phyloP scores from a whole-genome alignment of 2,888 invertebrate species.

The Melolontha melolontha region DNA sequence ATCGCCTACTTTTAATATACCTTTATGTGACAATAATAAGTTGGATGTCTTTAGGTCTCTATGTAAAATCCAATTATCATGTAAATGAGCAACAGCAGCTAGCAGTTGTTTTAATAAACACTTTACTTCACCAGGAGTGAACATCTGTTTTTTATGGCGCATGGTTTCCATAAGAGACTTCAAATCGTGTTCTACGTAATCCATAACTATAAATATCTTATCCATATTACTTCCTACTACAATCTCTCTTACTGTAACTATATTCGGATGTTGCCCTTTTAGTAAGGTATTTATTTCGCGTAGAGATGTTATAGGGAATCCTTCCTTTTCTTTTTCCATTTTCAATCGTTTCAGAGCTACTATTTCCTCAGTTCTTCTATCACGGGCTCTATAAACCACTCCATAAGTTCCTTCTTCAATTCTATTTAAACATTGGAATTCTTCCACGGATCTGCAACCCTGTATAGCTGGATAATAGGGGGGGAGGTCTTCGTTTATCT shows the following conservation, averaged over 20 bases:
- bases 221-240: slow-evolving; percentile 99
- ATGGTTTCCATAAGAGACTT: slow-evolving; percentile 99
- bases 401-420: slow-evolving; percentile 99
- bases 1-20: slow-evolving; percentile 74
- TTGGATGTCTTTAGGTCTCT: slow-evolving; percentile 99
- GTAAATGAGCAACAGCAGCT: slow-evolving; percentile 93
- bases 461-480: slow-evolving; percentile 88
- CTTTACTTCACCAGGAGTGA: slow-evolving; percentile 86
- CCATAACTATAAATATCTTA: slow-evolving; percentile 98
- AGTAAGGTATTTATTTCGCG: slow-evolving; percentile 98
- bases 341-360: slow-evolving; percentile 98
- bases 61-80: slow-evolving; percentile 99
- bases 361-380: slow-evolving; percentile 96
- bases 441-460: slow-evolving; percentile 97
- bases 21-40: slow-evolving; percentile 93
- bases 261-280: slow-evolving; percentile 96
- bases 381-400: slow-evolving; percentile 95
- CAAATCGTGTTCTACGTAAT: slow-evolving; percentile 98
- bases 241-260: slow-evolving; percentile 97
- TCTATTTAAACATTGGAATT: slow-evolving; percentile 96
- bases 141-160: slow-evolving; percentile 87
- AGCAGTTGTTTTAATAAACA: slow-evolving; percentile 93
- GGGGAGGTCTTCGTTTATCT: slow-evolving; percentile 74
- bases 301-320: slow-evolving; percentile 98
- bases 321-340: slow-evolving; percentile 99